Conservation (phyloP, 2,888 invertebrate genomes). For the Drosophila ustulata region DNA sequence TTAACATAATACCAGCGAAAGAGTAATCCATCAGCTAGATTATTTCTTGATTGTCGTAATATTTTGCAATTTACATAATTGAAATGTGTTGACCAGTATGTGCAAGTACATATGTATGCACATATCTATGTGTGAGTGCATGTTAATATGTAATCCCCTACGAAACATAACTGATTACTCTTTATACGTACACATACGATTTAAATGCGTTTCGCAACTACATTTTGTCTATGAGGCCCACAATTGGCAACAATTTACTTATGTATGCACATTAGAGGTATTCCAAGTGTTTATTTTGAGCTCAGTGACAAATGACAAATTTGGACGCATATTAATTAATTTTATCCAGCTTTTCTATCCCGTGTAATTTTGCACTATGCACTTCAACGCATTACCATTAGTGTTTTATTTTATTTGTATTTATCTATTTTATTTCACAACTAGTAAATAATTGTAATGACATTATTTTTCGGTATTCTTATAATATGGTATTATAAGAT, state of each 20-base stretch:
- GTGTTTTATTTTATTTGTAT: too few relatives aligned
- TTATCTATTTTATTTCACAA: not conserved
- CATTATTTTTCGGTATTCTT: too few relatives aligned
- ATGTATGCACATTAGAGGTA: conserved; percentile 3
- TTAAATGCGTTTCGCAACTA: conserved; percentile 40
- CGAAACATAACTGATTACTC: conserved; percentile 60
- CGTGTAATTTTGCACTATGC: too few relatives aligned
- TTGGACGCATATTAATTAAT: too few relatives aligned
- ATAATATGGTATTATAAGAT: not conserved
- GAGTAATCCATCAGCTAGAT: conserved; percentile 48
- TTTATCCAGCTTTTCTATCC: too few relatives aligned
- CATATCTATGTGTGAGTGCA: conserved; percentile 3
- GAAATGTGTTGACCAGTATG: conserved; percentile 43
- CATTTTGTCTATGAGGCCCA: not conserved
- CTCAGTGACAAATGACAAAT: too few relatives aligned
- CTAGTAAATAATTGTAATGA: not conserved
- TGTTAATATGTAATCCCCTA: conserved; percentile 41
- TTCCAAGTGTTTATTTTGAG: not conserved
- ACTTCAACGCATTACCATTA: too few relatives aligned
- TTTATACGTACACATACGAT: conserved; percentile 28
- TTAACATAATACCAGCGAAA: conserved; percentile 29
- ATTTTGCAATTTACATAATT: conserved; percentile 71
- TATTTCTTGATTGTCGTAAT: conserved; percentile 55
- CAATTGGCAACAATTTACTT: conserved; percentile 34
- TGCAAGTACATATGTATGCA: not conserved